Evolutionary conservation across 2,888 invertebrate genomes (phyloP).

Genomic region (Ptychoptera albimana): DNA sequence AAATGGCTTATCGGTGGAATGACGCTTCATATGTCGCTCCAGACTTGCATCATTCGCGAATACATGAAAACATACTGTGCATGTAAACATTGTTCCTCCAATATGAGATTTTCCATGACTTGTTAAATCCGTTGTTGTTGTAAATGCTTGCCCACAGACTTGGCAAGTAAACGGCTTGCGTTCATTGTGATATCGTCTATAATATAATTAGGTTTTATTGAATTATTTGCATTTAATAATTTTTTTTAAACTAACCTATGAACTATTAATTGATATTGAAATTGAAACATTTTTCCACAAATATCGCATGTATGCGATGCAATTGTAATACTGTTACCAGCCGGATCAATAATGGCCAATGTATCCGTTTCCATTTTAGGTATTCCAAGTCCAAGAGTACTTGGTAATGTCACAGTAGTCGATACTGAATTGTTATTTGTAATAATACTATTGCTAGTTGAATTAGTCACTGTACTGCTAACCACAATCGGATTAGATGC

Average conservation of each 20-base stretch:
- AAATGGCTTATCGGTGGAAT: slow-evolving; percentile 72
- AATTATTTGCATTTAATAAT: neutral
- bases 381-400: slow-evolving; percentile 14
- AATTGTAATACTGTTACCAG: slow-evolving; percentile 8
- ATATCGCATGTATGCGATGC: slow-evolving; percentile 58
- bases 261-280: slow-evolving; percentile 73
- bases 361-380: slow-evolving; percentile 24
- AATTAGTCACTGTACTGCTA: slow-evolving; percentile 17
- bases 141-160: slow-evolving; percentile 73
- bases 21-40: slow-evolving; percentile 65
- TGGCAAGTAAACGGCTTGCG: slow-evolving; percentile 66
- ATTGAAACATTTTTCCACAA: slow-evolving; percentile 75
- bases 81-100: slow-evolving; percentile 60
- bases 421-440: too few relatives aligned
- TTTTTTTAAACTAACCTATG: slow-evolving; percentile 35
- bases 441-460: slow-evolving; percentile 13
- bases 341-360: neutral
- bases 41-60: slow-evolving; percentile 53
- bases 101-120: slow-evolving; percentile 73
- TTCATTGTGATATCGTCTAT: slow-evolving; percentile 65
- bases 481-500: slow-evolving; percentile 4
- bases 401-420: too few relatives aligned
- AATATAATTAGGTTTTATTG: neutral
- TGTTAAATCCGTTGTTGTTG: slow-evolving; percentile 61
- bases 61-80: slow-evolving; percentile 55